These are phyloP conservation scores for Melanogrammus aeglefinus DNA, from an alignment of 2,797 vertebrate species.

Conservation along the genomic window DNA sequence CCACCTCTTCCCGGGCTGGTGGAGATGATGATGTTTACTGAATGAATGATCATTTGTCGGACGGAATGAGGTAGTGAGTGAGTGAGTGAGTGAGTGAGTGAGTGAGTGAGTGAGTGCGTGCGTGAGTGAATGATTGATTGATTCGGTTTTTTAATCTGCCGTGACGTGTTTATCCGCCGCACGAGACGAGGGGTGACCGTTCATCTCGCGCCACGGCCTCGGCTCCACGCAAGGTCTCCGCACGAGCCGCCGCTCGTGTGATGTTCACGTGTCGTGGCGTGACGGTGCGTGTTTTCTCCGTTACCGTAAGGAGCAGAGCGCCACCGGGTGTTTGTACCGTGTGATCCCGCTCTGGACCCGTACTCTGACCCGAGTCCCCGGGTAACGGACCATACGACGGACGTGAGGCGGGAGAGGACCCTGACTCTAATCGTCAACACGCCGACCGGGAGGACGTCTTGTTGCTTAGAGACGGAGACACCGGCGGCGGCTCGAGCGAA, in stretches of 20 bases:
- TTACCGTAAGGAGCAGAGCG: not conserved
- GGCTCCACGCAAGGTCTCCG: not conserved
- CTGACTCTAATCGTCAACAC: not conserved
- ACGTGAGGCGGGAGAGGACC: not conserved
- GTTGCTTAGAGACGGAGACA: conserved; percentile 8
- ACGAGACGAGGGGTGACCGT: not conserved
- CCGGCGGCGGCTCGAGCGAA: no score
- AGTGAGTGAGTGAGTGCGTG: not conserved
- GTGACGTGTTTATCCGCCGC: not conserved
- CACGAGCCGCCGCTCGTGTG: not conserved
- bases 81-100: no score
- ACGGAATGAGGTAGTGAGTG: no score
- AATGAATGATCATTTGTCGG: no score
- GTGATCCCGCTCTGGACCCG: not conserved
- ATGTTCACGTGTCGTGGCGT: not conserved
- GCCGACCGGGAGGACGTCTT: not conserved
- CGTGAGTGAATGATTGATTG: not conserved
- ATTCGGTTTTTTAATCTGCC: not conserved
- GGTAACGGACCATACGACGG: not conserved
- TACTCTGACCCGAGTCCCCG: no score
- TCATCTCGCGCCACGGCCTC: no score
- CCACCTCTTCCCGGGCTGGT: not conserved
- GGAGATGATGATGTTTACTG: not conserved
- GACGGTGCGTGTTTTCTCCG: not conserved
- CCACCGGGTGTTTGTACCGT: not conserved